phyloP scores from a whole-genome alignment of 2,888 invertebrate genomes.

The Ophioninae sp. region DNA sequence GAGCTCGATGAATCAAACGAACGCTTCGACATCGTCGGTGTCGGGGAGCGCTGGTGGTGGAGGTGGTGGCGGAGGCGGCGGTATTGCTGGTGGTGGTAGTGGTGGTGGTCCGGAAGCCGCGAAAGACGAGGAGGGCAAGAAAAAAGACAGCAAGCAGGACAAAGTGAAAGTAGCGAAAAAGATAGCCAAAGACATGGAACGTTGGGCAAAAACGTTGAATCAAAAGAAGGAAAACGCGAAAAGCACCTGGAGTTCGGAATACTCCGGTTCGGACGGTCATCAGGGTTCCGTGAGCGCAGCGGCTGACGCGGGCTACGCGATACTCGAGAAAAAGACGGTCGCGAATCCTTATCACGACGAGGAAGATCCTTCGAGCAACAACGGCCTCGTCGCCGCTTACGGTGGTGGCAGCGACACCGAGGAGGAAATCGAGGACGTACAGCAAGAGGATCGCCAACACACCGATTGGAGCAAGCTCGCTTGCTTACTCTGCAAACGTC shows the following conservation, averaged over 20 bases:
- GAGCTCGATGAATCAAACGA: constrained; percentile 62
- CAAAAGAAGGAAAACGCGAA: constrained; percentile 92
- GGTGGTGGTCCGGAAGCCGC: constrained; percentile 77
- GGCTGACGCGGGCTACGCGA: constrained; percentile 96
- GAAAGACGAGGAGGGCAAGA: constrained; percentile 85
- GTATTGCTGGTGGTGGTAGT: constrained; percentile 77
- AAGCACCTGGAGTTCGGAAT: constrained; percentile 77
- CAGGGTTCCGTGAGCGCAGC: constrained; percentile 86
- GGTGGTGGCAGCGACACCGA: constrained; percentile 88
- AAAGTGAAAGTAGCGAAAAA: constrained; percentile 99
- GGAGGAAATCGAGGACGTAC: constrained; percentile 87
- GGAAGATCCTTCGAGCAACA: constrained; percentile 76
- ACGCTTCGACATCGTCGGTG: constrained; percentile 59
- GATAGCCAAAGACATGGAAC: constrained; percentile 96
- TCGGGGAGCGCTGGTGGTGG: constrained; percentile 80
- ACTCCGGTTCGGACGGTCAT: constrained; percentile 73
- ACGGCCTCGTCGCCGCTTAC: constrained; percentile 88
- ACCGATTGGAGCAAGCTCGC: constrained; percentile 95
- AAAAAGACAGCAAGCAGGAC: constrained; percentile 90
- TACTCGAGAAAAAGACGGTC: constrained; percentile 89
- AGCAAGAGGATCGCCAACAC: constrained; percentile 80
- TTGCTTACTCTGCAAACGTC: constrained; percentile 96
- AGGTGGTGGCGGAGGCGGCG: constrained; percentile 84
- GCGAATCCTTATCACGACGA: constrained; percentile 76
- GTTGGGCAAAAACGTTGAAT: constrained; percentile 98